phyloP scores from a whole-genome alignment of 2,888 invertebrate species.

The Cremastobaeus sp. region DNA sequence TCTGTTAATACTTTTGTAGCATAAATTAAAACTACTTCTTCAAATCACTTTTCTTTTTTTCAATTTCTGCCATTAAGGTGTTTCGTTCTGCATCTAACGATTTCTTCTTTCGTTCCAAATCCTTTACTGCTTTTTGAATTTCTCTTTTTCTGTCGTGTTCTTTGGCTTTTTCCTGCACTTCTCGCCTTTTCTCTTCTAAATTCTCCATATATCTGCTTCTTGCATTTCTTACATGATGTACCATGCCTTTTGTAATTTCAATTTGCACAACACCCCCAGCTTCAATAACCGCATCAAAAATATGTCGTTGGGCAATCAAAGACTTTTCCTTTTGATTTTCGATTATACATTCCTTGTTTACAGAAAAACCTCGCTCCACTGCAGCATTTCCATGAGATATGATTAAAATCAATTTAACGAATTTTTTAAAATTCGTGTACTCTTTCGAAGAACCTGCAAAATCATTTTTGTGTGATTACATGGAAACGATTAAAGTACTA shows the following conservation, averaged over 20 bases:
- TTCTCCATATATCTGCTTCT: neutral
- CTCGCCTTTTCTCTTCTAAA: neutral
- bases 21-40: too few species aligned
- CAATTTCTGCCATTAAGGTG: neutral
- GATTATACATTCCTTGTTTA: constrained; percentile 22
- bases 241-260: neutral
- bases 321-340: constrained; percentile 17
- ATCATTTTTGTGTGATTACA: too few species aligned
- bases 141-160: neutral
- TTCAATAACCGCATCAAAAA: constrained; percentile 3
- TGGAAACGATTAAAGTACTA: neutral
- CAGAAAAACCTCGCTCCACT: constrained; percentile 24
- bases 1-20: too few species aligned
- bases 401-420: constrained; percentile 3
- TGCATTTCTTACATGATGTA: too few species aligned
- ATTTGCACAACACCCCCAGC: constrained; percentile 8
- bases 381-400: constrained; percentile 16
- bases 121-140: neutral
- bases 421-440: neutral
- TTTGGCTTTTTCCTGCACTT: neutral
- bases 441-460: too few species aligned
- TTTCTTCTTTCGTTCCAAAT: neutral
- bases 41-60: neutral
- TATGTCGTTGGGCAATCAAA: constrained; percentile 14
- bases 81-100: neutral